Evolutionary conservation across 2,113 vertebrate species (phyloP).

Genomic region (Leiothrix lutea): DNA sequence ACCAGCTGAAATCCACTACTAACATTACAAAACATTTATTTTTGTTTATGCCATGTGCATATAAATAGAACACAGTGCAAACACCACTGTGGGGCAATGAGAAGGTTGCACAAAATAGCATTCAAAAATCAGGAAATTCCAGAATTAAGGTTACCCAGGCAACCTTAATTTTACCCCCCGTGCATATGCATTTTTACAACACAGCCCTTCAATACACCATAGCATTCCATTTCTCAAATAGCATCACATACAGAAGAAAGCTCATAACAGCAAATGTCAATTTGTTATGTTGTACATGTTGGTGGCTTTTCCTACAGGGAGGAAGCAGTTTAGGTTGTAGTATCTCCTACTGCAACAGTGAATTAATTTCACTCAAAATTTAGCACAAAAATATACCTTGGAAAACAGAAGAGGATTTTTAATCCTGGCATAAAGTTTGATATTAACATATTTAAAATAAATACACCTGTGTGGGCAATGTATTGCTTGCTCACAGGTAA

Average conservation of each 20-base stretch:
- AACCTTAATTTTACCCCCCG: constrained; percentile 54
- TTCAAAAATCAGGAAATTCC: constrained; percentile 63
- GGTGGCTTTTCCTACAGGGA: background rate
- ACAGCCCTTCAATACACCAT: constrained; percentile 25
- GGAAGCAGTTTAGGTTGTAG: background rate
- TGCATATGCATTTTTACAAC: constrained; percentile 36
- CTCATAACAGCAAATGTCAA: background rate
- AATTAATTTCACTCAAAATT: background rate
- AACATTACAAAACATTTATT: constrained; percentile 23
- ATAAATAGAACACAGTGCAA: constrained; percentile 35
- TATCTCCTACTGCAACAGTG: background rate
- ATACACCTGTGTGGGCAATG: background rate
- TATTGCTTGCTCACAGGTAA: background rate
- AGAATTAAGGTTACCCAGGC: constrained; percentile 61
- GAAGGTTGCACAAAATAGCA: constrained; percentile 39
- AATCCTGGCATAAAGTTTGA: background rate
- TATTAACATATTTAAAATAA: background rate
- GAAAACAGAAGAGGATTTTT: background rate
- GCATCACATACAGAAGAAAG: background rate
- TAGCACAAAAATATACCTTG: background rate
- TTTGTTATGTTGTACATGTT: background rate
- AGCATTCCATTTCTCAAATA: constrained; percentile 28
- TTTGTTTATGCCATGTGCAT: background rate
- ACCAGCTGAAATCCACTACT: background rate
- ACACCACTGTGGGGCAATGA: background rate